Conservation (phyloP, 2,888 invertebrate species). For the Exephanes ischioxanthus region DNA sequence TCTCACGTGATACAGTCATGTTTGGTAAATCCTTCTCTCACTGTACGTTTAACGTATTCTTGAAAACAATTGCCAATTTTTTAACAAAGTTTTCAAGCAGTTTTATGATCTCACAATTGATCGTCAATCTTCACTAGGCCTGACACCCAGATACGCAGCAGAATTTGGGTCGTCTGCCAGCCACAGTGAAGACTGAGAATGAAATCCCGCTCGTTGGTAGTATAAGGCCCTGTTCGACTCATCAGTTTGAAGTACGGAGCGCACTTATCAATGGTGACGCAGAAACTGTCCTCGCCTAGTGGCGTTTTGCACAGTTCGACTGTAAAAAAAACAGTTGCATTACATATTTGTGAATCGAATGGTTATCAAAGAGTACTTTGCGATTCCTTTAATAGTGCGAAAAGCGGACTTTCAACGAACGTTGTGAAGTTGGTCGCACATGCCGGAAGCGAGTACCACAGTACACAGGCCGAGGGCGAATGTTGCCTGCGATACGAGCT, state of each 20-base stretch:
- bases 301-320: not conserved
- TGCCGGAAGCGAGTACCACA: no score
- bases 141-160: not conserved
- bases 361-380: no score
- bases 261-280: not conserved
- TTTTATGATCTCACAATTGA: not conserved
- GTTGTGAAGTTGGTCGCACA: no score
- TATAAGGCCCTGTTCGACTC: not conserved
- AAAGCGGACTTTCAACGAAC: no score
- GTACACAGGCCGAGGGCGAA: no score
- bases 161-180: not conserved
- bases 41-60: no score
- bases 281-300: not conserved
- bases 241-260: not conserved
- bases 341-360: not conserved
- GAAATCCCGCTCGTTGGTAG: not conserved
- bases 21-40: no score
- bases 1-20: no score
- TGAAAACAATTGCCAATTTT: not conserved
- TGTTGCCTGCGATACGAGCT: no score
- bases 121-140: not conserved
- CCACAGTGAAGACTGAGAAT: conserved; percentile 3
- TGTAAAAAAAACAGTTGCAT: conserved; percentile 6
- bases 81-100: not conserved
- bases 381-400: no score